Base-by-base conservation (phyloP, 2,888 invertebrate genomes). In the Philereme vetulata region DNA sequence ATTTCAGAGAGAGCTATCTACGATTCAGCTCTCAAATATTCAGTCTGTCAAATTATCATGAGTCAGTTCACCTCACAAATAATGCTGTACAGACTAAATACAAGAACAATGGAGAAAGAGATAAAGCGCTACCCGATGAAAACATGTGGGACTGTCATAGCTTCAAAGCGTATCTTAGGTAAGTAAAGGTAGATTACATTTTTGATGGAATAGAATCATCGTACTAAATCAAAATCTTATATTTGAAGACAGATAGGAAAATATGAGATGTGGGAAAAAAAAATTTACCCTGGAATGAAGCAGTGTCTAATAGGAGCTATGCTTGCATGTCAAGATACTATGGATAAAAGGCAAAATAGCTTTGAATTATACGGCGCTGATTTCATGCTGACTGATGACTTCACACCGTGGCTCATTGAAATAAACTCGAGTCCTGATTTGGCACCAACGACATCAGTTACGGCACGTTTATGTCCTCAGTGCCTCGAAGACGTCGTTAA, bases 311-410 rank as follows among this genome's bases (percentile, higher is more conserved):
- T 94, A 36, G 97, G 97, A 60, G 95, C 97, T 0, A 94, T 98
- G 92, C 86, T 98, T 57, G 96, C 97, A 0, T 96, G 97, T 62
- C 98, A 98, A 78, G 96, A 97, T 52, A 93, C 95, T 7, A 96
- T 97, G 96, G 96, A 96, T 75, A 93, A 96, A 44, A 87, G 95
- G 52, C 92, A 90, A 74, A 97, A 97, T 72, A 97, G 97, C 54
- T 98, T 98, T 87, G 98, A 98, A 85, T 86, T 98, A 32, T 98
- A 98, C 74, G 98, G 98, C 10, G 98, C 98, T 0, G 98, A 98
- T 86, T 98, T 98, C 79, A 97, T 98, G 96, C 89, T 98, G 60
- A 96, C 96, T 48, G 96, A 97, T 59, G 96, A 96, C 75, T 96
- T 95, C 72, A 95, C 95, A 36, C 98, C 98, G 0, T 98, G 98